Evolutionary conservation across 2,113 vertebrate genomes (phyloP), one percentile per base, ranked within the genome.

Genomic region (Setophaga petechia): DNA sequence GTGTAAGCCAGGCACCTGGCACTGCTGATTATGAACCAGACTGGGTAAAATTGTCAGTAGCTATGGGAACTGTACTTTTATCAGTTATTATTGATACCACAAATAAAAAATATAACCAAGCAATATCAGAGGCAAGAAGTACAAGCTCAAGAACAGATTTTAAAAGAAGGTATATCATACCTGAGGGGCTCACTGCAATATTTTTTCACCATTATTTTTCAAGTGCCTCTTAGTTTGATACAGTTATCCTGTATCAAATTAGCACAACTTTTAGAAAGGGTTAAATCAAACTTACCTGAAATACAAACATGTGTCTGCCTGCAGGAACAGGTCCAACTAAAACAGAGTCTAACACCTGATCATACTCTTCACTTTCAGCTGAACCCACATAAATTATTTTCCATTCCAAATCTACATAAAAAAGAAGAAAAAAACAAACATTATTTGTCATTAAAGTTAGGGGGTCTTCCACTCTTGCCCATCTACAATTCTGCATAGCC

Each of bases 311-410:
- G 87, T 98, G 98, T 95, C 98, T 98, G 95, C 98, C 98, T 0
- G 98, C 98, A 92, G 98, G 98, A 95, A 98, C 98, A 83, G 98
- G 98, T 81, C 98, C 98, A 84, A 98, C 98, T 97, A 98, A 97
- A 90, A 98, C 98, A 61, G 98, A 98, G 97, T 98, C 98, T 97
- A 98, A 96, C 94, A 98, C 98, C 94, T 98, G 98, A 83, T 98
- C 98, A 21, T 98, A 98, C 75, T 98, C 98, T 97, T 98, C 98
- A 94, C 98, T 98, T 97, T 98, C 98, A 91, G 98, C 98, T 92
- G 98, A 98, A 82, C 98, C 98, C 96, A 98, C 98, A 58, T 98
- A 98, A 95, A 98, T 98, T 91, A 98, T 98, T 97, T 98, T 98
- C 98, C 98, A 98, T 89, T 98, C 98, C 97, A 98, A 95, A 96